Base-by-base conservation (phyloP, 2,113 vertebrate genomes). In the Caracal caracal region DNA sequence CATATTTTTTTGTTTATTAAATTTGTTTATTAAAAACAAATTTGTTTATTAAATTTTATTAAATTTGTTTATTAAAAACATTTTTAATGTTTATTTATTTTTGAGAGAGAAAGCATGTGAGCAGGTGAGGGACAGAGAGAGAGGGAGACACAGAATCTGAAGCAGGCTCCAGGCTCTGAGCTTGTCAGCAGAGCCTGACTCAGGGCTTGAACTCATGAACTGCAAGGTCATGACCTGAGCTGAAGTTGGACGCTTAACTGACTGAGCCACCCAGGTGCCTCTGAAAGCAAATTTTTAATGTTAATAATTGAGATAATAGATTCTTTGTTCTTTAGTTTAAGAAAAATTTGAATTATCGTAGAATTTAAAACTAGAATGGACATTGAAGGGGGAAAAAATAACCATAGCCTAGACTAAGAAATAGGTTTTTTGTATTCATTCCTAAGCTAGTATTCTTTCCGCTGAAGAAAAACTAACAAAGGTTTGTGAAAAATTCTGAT, bases 401-500 rank as follows among this genome's bases (percentile, higher is more conserved):
- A 47, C 40, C 16, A 7, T 83, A 76, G 33, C 66, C n/a, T 87
- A 40, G 22, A 37, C 13, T 73, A 82, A 49, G n/a, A 93, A 93
- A 53, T 81, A 61, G 30, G 2, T 47, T 94, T 94, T 87, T 40
- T 6, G 49, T 51, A 76, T 76, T 47, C 20, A 76, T 78, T 96
- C 47, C 35, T 91, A 87, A 76, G n/a, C n/a, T 80, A 13, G 5
- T 71, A 19, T 53, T 49, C 20, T 66, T 95, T 92, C 43, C n/a
- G 53, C 22, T 53, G 30, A 85, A n/a, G 56, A 73, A 43, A 76
- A 92, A 89, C 16, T 87, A 88, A 59, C 43, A 15, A 35, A 87
- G n/a, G 16, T 81, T 88, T 78, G n/a, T 88, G n/a, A 65, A 88
- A 95, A 96, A n/a, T 73, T 95, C 68, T 83, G 51, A 80, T 49